phyloP scores from a whole-genome alignment of 2,888 invertebrate species.

The Reticulitermes lucifugus region DNA sequence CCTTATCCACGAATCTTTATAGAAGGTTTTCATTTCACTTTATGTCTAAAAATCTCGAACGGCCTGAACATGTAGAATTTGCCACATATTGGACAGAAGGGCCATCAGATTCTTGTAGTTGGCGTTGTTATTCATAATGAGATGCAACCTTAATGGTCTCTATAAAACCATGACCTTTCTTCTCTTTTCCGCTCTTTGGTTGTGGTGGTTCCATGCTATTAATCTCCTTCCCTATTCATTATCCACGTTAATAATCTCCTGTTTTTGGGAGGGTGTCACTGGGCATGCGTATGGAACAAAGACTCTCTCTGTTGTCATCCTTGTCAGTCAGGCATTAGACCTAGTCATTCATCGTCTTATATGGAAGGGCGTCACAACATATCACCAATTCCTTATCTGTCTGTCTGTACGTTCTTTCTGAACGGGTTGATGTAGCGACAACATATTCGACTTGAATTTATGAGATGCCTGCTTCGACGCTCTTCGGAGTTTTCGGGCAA shows the following conservation, averaged over 20 bases:
- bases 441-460: too few species aligned
- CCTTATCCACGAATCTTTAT: too few species aligned
- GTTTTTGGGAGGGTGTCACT: not conserved
- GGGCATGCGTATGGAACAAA: not conserved
- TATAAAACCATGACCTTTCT: not conserved
- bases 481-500: too few species aligned
- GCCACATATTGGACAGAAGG: too few species aligned
- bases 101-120: not conserved
- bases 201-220: conserved; percentile 16
- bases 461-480: too few species aligned
- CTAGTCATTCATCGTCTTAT: too few species aligned
- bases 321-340: not conserved
- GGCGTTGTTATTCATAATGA: not conserved
- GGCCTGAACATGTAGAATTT: not conserved
- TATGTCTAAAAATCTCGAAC: not conserved
- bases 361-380: too few species aligned
- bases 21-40: too few species aligned
- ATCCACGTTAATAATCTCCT: conserved; percentile 11
- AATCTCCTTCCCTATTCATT: conserved; percentile 7
- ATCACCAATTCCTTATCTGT: too few species aligned
- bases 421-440: too few species aligned
- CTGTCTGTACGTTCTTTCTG: too few species aligned
- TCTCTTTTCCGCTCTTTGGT: not conserved
- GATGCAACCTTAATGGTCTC: conserved; percentile 1
- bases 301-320: not conserved